phyloP scores from a whole-genome alignment of 92 coral and sea anemone species.

The Zoanthus sansibaricus region DNA sequence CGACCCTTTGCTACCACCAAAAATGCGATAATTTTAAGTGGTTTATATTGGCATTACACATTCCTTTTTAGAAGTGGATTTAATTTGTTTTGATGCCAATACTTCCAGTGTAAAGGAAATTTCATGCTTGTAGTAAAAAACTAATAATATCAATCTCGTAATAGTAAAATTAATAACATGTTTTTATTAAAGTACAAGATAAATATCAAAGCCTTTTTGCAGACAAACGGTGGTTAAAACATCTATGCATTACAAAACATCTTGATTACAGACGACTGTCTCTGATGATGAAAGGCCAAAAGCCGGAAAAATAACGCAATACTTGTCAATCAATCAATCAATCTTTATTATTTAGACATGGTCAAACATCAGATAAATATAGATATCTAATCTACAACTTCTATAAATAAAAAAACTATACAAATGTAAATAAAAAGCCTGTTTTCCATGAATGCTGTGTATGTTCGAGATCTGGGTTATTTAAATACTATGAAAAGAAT shows the following conservation, averaged over 20 bases:
- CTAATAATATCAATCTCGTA: too few species aligned
- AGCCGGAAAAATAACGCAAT: neutral
- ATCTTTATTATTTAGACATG: too few species aligned
- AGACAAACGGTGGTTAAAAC: neutral
- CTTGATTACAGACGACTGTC: constrained; percentile 17
- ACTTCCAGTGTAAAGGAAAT: neutral
- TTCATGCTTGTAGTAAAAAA: neutral
- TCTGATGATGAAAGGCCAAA: neutral
- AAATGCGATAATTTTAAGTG: neutral
- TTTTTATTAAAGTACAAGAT: too few species aligned
- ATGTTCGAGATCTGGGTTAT: too few species aligned
- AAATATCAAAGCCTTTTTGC: neutral
- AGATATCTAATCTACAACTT: too few species aligned
- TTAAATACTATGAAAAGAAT: too few species aligned
- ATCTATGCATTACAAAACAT: neutral
- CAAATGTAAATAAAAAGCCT: too few species aligned
- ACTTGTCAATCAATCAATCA: neutral
- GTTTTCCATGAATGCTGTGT: too few species aligned
- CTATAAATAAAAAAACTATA: too few species aligned
- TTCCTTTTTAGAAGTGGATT: neutral
- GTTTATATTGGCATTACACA: neutral
- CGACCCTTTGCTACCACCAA: neutral
- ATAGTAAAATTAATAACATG: neutral
- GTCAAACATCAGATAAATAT: too few species aligned
- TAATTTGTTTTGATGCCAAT: neutral